A percentile compares a stretch with the other conserved stretches of the same genome.
phyloP scores from a whole-genome alignment of 2,888 invertebrate genomes.

The Pristionchus exspectatus region DNA sequence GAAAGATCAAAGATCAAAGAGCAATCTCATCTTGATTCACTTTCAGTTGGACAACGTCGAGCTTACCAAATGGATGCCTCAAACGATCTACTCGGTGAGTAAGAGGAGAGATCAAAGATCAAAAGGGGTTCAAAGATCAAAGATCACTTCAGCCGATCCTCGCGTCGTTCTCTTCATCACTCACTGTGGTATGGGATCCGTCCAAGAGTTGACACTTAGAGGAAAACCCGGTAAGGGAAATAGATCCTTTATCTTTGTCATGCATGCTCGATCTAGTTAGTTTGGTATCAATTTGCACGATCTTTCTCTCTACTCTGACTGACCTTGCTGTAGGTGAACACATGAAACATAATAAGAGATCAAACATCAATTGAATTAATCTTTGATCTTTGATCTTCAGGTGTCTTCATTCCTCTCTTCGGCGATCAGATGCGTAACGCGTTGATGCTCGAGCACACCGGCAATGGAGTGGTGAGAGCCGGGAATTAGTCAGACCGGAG shows the following conservation, averaged over 20 bases:
- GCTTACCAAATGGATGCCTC: neutral
- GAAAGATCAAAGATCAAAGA: constrained; percentile 9
- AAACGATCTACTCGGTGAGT: neutral
- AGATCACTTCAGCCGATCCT: constrained; percentile 3
- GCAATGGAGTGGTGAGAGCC: constrained; percentile 12
- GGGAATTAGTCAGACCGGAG: neutral
- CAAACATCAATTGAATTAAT: no score
- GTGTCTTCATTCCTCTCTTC: constrained; percentile 41
- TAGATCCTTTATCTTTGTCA: neutral
- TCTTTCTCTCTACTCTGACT: neutral
- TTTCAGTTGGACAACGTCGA: neutral
- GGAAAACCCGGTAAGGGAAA: constrained; percentile 4
- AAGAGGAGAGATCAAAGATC: constrained; percentile 27
- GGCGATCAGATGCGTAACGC: constrained; percentile 21
- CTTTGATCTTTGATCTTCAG: neutral
- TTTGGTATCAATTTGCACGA: no score
- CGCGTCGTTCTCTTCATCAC: constrained; percentile 37
- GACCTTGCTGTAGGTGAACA: no score
- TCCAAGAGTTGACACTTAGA: neutral
- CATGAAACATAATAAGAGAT: no score
- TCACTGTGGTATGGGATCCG: constrained; percentile 27
- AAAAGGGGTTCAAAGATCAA: neutral
- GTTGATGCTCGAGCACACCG: constrained; percentile 14
- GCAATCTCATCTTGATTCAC: neutral
- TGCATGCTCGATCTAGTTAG: neutral